Base-by-base conservation (phyloP, 92 coral and sea anemone genomes). In the Epizoanthus illoricatus region DNA sequence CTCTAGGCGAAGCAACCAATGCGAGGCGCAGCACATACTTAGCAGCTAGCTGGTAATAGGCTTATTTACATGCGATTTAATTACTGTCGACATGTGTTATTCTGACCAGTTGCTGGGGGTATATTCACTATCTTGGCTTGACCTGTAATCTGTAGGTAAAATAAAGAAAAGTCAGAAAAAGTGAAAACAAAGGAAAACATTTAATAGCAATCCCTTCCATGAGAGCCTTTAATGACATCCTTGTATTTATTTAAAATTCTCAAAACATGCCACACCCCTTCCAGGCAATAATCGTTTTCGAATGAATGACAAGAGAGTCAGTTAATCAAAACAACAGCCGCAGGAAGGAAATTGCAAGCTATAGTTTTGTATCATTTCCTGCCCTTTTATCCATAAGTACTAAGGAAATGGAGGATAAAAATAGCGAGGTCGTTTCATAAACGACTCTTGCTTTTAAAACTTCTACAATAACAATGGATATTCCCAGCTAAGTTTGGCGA, bases 211-310 rank as follows among this genome's bases (percentile, higher is more conserved):
- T 8, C 56, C 56, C 11, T 49, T 49, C 56, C 56, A 13, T 49
- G 56, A 49, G 56, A 49, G 56, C 9, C 3, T 43, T 43, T 49
- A 49, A 49, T 6, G 11, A 13, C 56, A 49, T 49, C 56, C 56
- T 49, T 1, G 56, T 33, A 16, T 33, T 68, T 68, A 43, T 68
- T 68, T 39, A 36, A 39, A 39, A 33, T 6, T 33, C 3, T 39
- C 19, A 68, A 36, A 66, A 68, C 49, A 68, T 36, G 72, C 72
- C 72, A 68, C 72, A 12, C 72, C 72, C 43, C 72, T 15, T 68
- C 45, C 52, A 33, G 42, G n/a, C 9, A 67, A 67, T 24, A 17
- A 65, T 65, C 11, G 70, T 40, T 36, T 65, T 65, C 40, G 18
- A 39, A 5, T 4, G 49, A 68, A 17, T 66, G 33, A 66, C 71